Base-by-base conservation (phyloP, 2,113 vertebrate genomes). In the Galemys pyrenaicus region DNA sequence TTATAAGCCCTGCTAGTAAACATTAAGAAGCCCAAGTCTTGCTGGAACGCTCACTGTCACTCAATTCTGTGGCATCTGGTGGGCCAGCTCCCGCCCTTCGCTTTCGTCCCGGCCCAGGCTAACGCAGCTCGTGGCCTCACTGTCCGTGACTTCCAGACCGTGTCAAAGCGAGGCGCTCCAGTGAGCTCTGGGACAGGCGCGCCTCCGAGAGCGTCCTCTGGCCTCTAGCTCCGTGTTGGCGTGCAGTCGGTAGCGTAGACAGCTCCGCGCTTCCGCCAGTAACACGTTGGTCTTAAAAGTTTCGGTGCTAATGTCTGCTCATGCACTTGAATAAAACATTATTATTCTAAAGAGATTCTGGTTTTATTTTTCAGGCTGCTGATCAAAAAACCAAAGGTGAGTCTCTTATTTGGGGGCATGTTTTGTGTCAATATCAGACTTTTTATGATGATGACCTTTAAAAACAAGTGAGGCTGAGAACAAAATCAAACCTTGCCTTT, bases 381-480 rank as follows among this genome's bases (percentile, higher is more conserved):
- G 99, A 99, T 99, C 99, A 99, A 98, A 99, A 99, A 99, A 99
- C 99, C 99, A 99, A 99, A 99, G 99, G 99, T 99, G 98, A 99
- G 98, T 97, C 92, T 41, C 88, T 84, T 89, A 24, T 95, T 67
- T 62, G 30, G 17, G 80, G 37, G 71, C 11, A 5, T 19, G 62
- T 58, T 16, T 16, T 78, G 51, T n/a, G n/a, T 96, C 93, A 92
- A 5, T 12, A 64, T 4, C 46, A 58, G 54, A 49, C 51, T 54
- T 91, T 54, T 91, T 81, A 39, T 51, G 70, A 39, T 79, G 35
- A 79, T 41, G 17, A 56, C 74, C 49, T 86, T 84, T 49, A 35
- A 73, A 54, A 46, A 44, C 1, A 60, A 71, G 75, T 83, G 28
- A 17, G 11, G 20, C 32, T 70, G 39, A 68, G 87, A 87, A 32